phyloP scores from a whole-genome alignment of 2,113 vertebrate genomes.

The Hymenochirus boettgeri region DNA sequence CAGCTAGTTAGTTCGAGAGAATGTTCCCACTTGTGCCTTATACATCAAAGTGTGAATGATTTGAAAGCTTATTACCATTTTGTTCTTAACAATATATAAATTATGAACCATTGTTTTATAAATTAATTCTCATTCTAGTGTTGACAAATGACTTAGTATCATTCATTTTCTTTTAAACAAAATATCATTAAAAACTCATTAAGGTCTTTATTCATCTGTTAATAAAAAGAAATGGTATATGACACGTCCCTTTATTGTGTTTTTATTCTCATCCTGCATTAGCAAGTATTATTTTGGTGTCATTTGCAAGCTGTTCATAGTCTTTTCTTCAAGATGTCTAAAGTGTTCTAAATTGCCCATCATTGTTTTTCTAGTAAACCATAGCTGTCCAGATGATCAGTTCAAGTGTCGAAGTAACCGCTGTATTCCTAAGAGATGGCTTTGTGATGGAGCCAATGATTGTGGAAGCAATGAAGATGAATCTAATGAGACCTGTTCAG shows the following conservation, averaged over 20 bases:
- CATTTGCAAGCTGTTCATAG: conserved; percentile 14
- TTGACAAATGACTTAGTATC: conserved; percentile 34
- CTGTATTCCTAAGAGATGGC: conserved; percentile 94
- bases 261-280: conserved; percentile 1
- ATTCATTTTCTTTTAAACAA: conserved; percentile 37
- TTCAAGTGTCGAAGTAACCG: conserved; percentile 95
- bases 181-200: conserved; percentile 42
- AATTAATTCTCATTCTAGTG: conserved; percentile 35
- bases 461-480: conserved; percentile 91
- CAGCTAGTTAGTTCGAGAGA: conserved; percentile 8
- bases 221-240: conserved; percentile 35
- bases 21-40: conserved; percentile 10
- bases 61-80: conserved; percentile 34
- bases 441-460: conserved; percentile 93
- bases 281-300: conserved; percentile 17
- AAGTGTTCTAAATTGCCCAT: conserved; percentile 4
- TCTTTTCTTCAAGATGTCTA: neutral
- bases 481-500: conserved; percentile 86
- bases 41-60: conserved; percentile 23
- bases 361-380: conserved; percentile 72
- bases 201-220: conserved; percentile 38
- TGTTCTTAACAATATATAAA: conserved; percentile 39
- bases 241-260: conserved; percentile 6
- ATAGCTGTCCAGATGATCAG: conserved; percentile 85
- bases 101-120: conserved; percentile 37